Evolutionary conservation across 1,140 invertebrate species (phyloP), one percentile per base, ranked within the genome.

Genomic region (Gryon sp.): DNA sequence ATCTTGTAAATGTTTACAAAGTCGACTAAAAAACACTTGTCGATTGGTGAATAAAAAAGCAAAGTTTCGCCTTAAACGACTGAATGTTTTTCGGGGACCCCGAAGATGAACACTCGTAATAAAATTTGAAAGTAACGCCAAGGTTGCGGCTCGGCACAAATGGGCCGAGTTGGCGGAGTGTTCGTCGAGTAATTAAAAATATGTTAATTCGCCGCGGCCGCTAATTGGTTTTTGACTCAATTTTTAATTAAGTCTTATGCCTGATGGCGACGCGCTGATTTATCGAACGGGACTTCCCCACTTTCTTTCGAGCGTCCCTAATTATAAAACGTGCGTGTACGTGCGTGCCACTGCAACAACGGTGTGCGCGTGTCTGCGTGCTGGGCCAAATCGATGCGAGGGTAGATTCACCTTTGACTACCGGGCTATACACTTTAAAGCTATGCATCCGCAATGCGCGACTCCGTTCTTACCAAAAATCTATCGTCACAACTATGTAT

Each of bases 181-280:
- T 85, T 69, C 81, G 76, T 15, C 74, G 52, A 78, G 84, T 85
- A 84, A 84, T 84, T 85, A 85, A 84, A 84, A 84, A 84, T 84
- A 85, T 85, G 84, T 84, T 85, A 85, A 85, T 85, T 81, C 76
- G 43, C 66, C 74, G 79, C 76, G 60, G 79, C 60, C 80, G 78
- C 84, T 85, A 84, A 84, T 84, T 84, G 82, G 84, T 85, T 84
- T 85, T 84, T 83, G 82, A 83, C 83, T 85, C 82, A 85, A 85
- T 85, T 85, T 84, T 85, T 85, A 85, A 85, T 85, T 84, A 84
- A 85, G 84, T 84, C 83, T 83, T 85, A 83, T 83, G 79, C 74
- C 80, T 76, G 83, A 79, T 79, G 73, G 79, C 82, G 80, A 80
- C 76, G 70, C 76, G 78, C 80, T 84, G 83, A 85, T 85, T 85